These are phyloP conservation scores for Litoditis marina DNA, from an alignment of 2,888 invertebrate species.

Conservation along the genomic window DNA sequence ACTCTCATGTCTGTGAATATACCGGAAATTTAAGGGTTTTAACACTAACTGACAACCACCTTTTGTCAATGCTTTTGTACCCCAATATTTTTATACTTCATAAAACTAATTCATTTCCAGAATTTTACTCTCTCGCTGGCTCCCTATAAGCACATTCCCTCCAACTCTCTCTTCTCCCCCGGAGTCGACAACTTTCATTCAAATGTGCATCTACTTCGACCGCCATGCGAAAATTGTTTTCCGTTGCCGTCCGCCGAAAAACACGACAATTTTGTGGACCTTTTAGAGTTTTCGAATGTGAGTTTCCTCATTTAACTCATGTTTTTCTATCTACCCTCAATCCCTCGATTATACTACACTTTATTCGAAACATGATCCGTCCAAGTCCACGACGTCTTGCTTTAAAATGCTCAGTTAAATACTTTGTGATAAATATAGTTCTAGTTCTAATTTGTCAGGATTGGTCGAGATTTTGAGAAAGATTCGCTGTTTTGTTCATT, in stretches of 20 bases:
- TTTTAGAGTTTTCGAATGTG: conserved; percentile 40
- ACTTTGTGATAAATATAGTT: neutral
- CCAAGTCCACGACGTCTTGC: no score
- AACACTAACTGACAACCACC: no score
- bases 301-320: neutral
- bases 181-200: conserved; percentile 9
- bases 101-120: no score
- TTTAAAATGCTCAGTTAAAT: no score
- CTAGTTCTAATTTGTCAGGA: neutral
- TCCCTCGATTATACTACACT: neutral
- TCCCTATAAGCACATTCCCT: no score
- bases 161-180: no score
- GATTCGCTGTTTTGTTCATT: neutral
- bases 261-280: conserved; percentile 33
- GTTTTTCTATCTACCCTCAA: neutral
- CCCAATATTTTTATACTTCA: no score
- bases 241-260: conserved; percentile 12
- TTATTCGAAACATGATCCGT: no score
- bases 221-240: conserved; percentile 28
- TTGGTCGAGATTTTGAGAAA: neutral
- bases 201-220: neutral
- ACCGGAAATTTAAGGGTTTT: no score
- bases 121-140: no score
- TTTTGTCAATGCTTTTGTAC: no score
- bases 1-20: no score